Conservation (phyloP, 2,888 invertebrate genomes). For the Cerceris ruficornis region DNA sequence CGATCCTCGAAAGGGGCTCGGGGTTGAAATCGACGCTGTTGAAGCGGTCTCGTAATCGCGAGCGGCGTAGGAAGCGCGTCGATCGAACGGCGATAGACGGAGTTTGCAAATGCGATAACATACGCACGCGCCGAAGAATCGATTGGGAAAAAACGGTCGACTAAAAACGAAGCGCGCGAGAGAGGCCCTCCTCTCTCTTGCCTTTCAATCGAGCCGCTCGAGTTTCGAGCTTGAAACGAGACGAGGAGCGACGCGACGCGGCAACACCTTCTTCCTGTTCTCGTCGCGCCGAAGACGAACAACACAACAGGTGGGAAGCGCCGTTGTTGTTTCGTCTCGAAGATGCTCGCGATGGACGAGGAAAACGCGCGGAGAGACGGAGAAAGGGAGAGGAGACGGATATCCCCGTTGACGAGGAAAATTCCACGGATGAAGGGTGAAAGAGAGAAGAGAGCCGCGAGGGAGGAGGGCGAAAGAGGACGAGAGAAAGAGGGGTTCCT, state of each 20-base stretch:
- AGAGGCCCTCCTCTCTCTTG: not conserved
- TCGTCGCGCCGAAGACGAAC: conserved; percentile 15
- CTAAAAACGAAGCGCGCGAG: not conserved
- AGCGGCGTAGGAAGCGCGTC: not conserved
- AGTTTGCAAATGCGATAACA: conserved; percentile 1
- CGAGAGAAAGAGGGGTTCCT: too few species aligned
- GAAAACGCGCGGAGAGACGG: conserved; percentile 16
- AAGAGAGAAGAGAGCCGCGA: conserved; percentile 34
- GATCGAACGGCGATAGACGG: not conserved
- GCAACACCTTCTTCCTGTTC: not conserved
- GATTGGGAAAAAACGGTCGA: not conserved
- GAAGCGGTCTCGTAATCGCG: not conserved
- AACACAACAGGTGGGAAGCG: conserved; percentile 52
- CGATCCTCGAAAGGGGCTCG: not conserved
- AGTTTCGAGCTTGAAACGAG: not conserved
- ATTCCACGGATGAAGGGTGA: conserved; percentile 4
- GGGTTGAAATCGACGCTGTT: not conserved
- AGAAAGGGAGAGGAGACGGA: not conserved
- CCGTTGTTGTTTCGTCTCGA: conserved; percentile 19
- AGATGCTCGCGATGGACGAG: not conserved
- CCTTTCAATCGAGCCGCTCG: not conserved
- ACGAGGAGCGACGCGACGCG: not conserved
- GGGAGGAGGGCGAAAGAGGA: not conserved
- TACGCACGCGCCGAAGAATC: conserved; percentile 13
- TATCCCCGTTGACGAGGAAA: not conserved